Evolutionary conservation across 2,797 vertebrate genomes (phyloP), one percentile per base, ranked within the genome.

Genomic region (Picus viridis): DNA sequence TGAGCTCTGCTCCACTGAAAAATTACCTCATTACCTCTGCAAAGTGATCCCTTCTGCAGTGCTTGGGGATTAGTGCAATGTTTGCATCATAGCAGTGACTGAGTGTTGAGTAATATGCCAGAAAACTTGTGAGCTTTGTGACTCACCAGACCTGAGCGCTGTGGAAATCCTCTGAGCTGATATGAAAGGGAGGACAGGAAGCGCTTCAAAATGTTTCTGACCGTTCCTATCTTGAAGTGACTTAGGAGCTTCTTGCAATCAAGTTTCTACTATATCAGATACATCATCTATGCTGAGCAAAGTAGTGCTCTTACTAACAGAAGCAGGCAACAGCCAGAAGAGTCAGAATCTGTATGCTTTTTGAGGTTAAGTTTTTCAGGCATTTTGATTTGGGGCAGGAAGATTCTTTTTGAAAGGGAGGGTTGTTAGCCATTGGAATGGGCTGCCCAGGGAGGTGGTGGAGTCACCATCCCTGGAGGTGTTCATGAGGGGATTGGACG

Each of bases 31-130:
- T 54, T 77, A 43, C 3, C 1, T 74, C 53, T 90, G 45, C 36
- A 24, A 74, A 74, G 22, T n/a, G 41, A 65, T 89, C 19, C 43
- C 19, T 64, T 71, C 82, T 90, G 84, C 75, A 79, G 74, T 45
- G 36, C 14, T 2, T 82, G 73, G 17, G 54, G 61, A 71, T 80
- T 56, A 93, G 34, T 82, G 16, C 36, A 89, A 24, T 80, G 36
- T 93, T 58, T 34, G 11, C 84, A 85, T 89, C 84, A 58, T 11
- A 89, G 49, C 82, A 83, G 51, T 93, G 78, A 92, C 83, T 81
- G 61, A 39, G 47, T 53, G 69, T 88, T 95, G 81, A 96, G 88
- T 94, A 94, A 95, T 91, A 84, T 79, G 69, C 83, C 81, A 90
- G 59, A 85, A 94, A 85, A 88, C 49, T 86, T 82, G 19, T 58